Conservation (phyloP, 2,113 vertebrate species). For the Rhadina sibilatrix region DNA sequence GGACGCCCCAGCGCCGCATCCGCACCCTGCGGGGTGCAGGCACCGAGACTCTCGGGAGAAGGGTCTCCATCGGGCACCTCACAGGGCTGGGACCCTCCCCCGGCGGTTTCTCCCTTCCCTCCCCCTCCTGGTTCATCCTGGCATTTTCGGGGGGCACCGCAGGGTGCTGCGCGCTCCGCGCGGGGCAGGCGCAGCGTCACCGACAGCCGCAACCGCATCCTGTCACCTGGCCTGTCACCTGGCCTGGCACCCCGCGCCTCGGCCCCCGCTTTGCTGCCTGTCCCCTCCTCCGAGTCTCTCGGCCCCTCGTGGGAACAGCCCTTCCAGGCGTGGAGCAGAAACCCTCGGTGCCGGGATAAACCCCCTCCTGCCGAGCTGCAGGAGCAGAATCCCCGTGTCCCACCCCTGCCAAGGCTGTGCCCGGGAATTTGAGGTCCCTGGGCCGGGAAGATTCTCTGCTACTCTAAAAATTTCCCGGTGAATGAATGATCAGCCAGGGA, state of each 20-base stretch:
- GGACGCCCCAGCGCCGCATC: neutral
- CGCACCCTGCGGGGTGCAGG: neutral
- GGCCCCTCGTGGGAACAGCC: neutral
- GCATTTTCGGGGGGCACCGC: accelerated
- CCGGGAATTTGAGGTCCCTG: accelerated
- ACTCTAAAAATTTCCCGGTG: neutral
- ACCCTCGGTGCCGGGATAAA: neutral
- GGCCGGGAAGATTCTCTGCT: neutral
- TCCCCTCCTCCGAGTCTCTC: accelerated
- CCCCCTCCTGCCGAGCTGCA: neutral
- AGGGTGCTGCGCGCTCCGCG: neutral
- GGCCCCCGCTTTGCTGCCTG: neutral
- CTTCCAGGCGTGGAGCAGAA: neutral
- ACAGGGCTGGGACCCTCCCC: accelerated
- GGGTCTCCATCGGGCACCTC: neutral
- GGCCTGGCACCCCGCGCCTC: neutral
- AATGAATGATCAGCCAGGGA: accelerated
- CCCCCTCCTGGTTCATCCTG: accelerated
- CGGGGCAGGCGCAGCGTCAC: neutral
- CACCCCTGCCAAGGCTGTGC: neutral
- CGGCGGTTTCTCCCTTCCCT: neutral
- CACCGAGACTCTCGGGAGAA: accelerated
- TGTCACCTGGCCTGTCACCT: neutral
- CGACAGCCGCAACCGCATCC: neutral
- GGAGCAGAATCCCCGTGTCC: neutral